Base-by-base conservation (phyloP, 2,113 vertebrate genomes). In the Psettodes erumei region DNA sequence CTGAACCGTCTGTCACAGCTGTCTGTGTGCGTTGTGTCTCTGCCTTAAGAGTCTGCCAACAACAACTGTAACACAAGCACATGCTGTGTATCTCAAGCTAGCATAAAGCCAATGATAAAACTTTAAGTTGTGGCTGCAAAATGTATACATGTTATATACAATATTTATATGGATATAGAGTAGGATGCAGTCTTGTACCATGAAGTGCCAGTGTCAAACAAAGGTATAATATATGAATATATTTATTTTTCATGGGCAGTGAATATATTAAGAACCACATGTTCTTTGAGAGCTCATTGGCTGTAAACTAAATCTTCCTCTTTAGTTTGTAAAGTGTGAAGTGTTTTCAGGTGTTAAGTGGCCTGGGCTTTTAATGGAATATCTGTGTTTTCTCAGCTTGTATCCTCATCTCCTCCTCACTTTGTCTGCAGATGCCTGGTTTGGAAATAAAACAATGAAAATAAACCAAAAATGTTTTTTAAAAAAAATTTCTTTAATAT, bases 291-390 rank as follows among this genome's bases (percentile, higher is more conserved):
- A 54, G 53, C 19, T 13, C 30, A 5, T n/a, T 42, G 59, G 21
- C 9, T 5, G 28, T 12, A 42, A 63, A 12, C 11, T n/a, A 6
- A 18, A 62, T 9, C 4, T 15, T 23, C 18, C 15, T 8, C 40
- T 35, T 43, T 54, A 33, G 8, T 16, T 35, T 30, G 19, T 27
- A 28, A 16, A 42, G 45, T 40, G 33, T 71, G 33, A 62, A 43
- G 27, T 53, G 27, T 54, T 73, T 6, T 38, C 15, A 64, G 15
- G 35, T 55, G 30, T 55, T 43, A 21, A n/a, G n/a, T 27, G 71
- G 25, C 62, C 42, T 19, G 6, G 47, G 59, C 23, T 33, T 64
- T 65, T 65, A 37, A 56, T 56, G 4, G 12, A 25, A 33, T 4
- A 7, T 37, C 4, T 15, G 9, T 68, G 40, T 58, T 70, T 55